These are phyloP conservation scores for Bedellia somnulentella DNA, from an alignment of 2,888 invertebrate genomes.

Conservation along the genomic window DNA sequence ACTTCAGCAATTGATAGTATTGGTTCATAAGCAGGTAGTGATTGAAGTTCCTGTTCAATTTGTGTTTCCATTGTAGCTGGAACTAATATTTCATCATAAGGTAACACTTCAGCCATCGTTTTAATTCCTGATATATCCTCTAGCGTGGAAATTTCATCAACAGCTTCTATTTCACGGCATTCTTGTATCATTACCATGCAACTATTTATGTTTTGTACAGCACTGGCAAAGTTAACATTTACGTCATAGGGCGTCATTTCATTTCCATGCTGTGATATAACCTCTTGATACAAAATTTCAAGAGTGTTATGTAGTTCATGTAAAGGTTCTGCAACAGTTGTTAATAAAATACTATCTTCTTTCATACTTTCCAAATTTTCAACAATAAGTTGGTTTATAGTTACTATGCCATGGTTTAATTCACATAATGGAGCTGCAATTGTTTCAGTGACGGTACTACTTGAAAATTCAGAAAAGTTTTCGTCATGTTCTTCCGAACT, in stretches of 20 bases:
- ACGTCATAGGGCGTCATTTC: constrained; percentile 22
- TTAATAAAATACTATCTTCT: constrained; percentile 23
- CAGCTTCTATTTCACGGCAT: constrained; percentile 43
- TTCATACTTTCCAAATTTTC: constrained; percentile 31
- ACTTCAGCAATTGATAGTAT: constrained; percentile 29
- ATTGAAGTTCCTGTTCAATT: constrained; percentile 16
- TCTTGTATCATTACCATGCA: constrained; percentile 50
- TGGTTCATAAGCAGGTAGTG: constrained; percentile 16
- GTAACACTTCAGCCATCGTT: constrained; percentile 51
- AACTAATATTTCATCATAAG: constrained; percentile 27
- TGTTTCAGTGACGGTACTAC: constrained; percentile 31
- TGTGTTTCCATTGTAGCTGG: constrained; percentile 24
- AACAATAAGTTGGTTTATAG: constrained; percentile 1
- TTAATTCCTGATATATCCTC: constrained; percentile 62
- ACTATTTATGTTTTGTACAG: constrained; percentile 37
- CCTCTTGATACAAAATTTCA: constrained; percentile 44
- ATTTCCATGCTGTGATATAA: constrained; percentile 40
- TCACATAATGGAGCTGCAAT: constrained; percentile 36
- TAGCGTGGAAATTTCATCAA: constrained; percentile 57
- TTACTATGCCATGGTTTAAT: constrained; percentile 27
- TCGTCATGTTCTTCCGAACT: constrained; percentile 13
- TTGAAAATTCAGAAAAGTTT: constrained; percentile 28
- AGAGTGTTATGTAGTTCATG: constrained; percentile 41
- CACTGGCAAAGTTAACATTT: constrained; percentile 29
- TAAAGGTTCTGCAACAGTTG: constrained; percentile 43